Evolutionary conservation across 2,797 vertebrate genomes (phyloP), one percentile per base, ranked within the genome.

Genomic region (Apodemus agrarius): DNA sequence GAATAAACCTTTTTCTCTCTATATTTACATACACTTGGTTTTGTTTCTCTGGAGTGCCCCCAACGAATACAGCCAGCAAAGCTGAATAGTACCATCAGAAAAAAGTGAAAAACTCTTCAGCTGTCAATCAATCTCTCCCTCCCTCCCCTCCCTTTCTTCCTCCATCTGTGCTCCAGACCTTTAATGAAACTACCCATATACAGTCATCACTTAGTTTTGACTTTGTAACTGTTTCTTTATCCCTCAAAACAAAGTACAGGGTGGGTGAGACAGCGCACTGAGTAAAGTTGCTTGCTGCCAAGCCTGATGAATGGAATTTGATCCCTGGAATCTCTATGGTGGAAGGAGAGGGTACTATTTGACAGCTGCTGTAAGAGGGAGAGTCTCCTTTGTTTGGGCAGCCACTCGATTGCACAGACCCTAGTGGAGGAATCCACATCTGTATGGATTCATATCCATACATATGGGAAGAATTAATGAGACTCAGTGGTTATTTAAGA

Each of bases 21-120:
- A 65, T 57, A 80, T 57, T 86, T 81, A 49, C 65, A 81, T n/a
- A 37, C 40, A 84, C 52, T 61, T 84, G 72, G 52, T 49, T 89
- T 92, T 83, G 43, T 88, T 87, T 95, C 61, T 26, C 57, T 89
- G 37, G n/a, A 89, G 61, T 91, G 34, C 10, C 26, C 26, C 61
- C 57, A 52, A 69, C 3, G 24, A 88, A 92, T 69, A 52, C 22
- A 86, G 37, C 46, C 54, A 37, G 59, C 9, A 76, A 94, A 93
- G 29, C 24, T 72, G 46, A 54, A 17, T 86, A 83, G 10, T 19
- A 89, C 43, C 65, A 93, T 63, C 40, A 93, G 72, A 90, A 63
- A 61, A 89, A 65, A 87, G 49, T 83, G 76, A 84, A 89, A 89
- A 93, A 78, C 43, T 11, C 26, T 89, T 96, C 21, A 63, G 12